Evolutionary conservation across 2,113 vertebrate genomes (phyloP).

Genomic region (Eubucco bourcierii): DNA sequence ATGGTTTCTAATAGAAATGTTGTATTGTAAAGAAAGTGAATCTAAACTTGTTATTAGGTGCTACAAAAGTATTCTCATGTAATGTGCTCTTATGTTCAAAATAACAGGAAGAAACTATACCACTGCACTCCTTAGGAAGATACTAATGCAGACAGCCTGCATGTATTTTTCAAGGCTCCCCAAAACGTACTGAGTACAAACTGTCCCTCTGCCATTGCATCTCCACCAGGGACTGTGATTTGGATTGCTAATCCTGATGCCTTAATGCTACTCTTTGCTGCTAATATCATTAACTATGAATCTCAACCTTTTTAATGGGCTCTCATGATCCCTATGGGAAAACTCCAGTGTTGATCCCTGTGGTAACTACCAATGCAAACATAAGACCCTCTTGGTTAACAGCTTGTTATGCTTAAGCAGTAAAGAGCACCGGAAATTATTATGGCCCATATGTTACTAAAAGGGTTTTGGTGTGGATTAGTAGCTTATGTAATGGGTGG

Average conservation of each 20-base stretch:
- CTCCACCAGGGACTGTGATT: not conserved
- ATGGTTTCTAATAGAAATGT: not conserved
- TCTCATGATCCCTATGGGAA: not conserved
- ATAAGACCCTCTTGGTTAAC: not conserved
- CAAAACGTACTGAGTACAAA: not conserved
- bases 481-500: conserved; percentile 17
- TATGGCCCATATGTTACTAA: conserved; percentile 53
- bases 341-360: not conserved
- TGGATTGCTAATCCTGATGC: not conserved
- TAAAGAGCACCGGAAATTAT: conserved; percentile 30
- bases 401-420: conserved; percentile 31
- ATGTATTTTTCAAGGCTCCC: not conserved
- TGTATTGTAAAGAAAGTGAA: not conserved
- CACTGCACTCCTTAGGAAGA: not conserved
- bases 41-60: not conserved
- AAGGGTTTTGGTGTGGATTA: conserved; percentile 57
- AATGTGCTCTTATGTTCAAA: not conserved
- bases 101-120: not conserved
- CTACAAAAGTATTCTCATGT: not conserved
- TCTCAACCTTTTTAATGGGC: not conserved
- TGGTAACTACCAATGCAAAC: not conserved
- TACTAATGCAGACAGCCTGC: not conserved
- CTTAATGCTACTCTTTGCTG: not conserved
- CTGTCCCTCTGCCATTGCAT: not conserved
- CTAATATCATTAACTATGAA: not conserved